Evolutionary conservation across 1,140 invertebrate genomes (phyloP).

Genomic region (Colletes gigas): DNA sequence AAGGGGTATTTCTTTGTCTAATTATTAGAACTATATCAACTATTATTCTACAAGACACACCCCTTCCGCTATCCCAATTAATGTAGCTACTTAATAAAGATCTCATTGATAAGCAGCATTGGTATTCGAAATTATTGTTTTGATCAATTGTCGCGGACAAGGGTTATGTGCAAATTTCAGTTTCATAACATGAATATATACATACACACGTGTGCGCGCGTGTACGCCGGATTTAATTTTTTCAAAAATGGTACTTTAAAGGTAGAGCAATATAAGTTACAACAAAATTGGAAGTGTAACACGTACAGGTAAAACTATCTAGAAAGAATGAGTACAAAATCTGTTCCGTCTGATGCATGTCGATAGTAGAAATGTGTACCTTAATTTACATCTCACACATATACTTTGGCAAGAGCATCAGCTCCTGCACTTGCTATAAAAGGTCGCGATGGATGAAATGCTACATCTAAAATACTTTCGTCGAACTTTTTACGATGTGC

Average conservation of each 20-base stretch:
- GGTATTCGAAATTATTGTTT: constrained; percentile 58
- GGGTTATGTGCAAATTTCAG: constrained; percentile 59
- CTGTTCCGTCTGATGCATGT: constrained; percentile 63
- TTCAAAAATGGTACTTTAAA: constrained; percentile 53
- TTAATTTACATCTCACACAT: constrained; percentile 84
- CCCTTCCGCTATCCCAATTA: constrained; percentile 64
- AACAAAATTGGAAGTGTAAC: constrained; percentile 73
- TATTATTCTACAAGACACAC: constrained; percentile 68
- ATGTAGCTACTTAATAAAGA: constrained; percentile 59
- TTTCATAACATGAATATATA: constrained; percentile 43
- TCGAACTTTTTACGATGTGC: constrained; percentile 99
- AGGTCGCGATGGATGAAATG: constrained; percentile 98
- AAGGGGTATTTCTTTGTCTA: constrained; percentile 65
- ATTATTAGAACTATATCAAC: constrained; percentile 63
- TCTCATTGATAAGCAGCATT: constrained; percentile 57
- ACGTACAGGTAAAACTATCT: constrained; percentile 76
- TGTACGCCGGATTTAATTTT: constrained; percentile 56
- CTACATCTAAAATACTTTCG: constrained; percentile 99
- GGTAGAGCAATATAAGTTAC: constrained; percentile 59
- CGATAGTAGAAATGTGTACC: constrained; percentile 64
- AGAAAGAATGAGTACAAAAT: constrained; percentile 78
- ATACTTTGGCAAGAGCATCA: constrained; percentile 99
- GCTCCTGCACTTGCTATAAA: constrained; percentile 99
- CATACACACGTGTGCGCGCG: constrained; percentile 41
- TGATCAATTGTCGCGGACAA: constrained; percentile 56